Base-by-base conservation (phyloP, 2,797 vertebrate species). In the Anolis apletophallus region DNA sequence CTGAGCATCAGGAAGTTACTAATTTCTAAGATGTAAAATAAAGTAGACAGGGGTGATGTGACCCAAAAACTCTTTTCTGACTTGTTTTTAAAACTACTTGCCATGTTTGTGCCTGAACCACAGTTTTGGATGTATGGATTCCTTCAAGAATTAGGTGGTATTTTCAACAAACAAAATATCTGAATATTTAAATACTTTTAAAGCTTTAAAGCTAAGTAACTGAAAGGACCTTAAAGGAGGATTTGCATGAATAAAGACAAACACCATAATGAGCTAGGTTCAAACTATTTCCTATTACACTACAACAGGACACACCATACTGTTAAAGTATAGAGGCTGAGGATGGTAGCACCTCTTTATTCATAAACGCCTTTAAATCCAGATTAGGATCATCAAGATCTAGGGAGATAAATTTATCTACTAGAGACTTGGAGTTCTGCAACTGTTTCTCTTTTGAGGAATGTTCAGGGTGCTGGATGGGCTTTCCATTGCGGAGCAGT, bases 381-480 rank as follows among this genome's bases (percentile, higher is more conserved):
- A 97, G 54, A 1, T 92, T 88, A 77, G 97, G 95, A 93, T 99
- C 97, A 1, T 98, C 97, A 85, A 99, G 96, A 91, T 99, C 97
- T 32, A 99, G 93, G 85, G 90, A 85, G 90, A 99, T 95, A 93
- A 99, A 99, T 84, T 94, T 97, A 78, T 97, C 97, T 91, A 98
- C 97, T 82, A 99, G 59, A 67, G 90, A 91, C 88, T 93, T 96
- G 93, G 97, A 99, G 90, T 98, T 99, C 91, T 94, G 94, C 69
- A 97, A 92, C 86, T 93, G 96, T 59, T 97, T 96, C 46, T 94
- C 94, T 52, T 95, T 97, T 19, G 91, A 88, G 81, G 91, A 92
- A 21, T 93, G 91, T 90, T 98, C 96, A 21, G 96, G 83, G 72
- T 93, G 59, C 94, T 97, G 95, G 90, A 98, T 97, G 75, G 97